Conservation (phyloP, 2,888 invertebrate genomes). For the Nymphalis polychloros region DNA sequence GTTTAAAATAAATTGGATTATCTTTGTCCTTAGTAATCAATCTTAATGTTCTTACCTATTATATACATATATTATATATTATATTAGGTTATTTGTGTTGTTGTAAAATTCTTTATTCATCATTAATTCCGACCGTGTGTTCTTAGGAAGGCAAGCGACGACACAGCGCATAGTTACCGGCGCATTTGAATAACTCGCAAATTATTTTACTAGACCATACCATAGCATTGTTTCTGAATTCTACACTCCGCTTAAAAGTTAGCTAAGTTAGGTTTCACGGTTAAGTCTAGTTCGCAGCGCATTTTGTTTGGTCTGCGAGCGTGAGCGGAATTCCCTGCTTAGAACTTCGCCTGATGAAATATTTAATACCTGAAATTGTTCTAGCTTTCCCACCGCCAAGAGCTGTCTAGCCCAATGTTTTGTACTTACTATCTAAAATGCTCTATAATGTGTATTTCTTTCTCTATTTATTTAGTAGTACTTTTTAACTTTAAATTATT, state of each 20-base stretch:
- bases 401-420: constrained; percentile 17
- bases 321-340: constrained; percentile 25
- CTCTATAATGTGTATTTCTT: constrained; percentile 18
- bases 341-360: constrained; percentile 32
- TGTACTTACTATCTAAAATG: constrained; percentile 19
- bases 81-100: background rate
- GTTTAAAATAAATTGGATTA: too few relatives aligned
- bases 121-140: constrained; percentile 8
- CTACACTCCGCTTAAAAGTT: constrained; percentile 32
- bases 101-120: constrained; percentile 1
- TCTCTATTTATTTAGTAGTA: background rate
- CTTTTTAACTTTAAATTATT: constrained; percentile 3
- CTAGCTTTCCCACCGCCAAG: constrained; percentile 3
- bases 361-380: constrained; percentile 34
- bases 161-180: constrained; percentile 7
- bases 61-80: too few relatives aligned
- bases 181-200: constrained; percentile 33
- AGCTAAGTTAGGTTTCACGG: constrained; percentile 29
- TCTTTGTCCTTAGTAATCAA: background rate
- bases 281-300: constrained; percentile 33
- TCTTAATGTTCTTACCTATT: background rate
- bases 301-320: constrained; percentile 28
- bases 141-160: background rate
- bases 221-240: constrained; percentile 40
- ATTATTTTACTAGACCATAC: constrained; percentile 37